Evolutionary conservation across 1,140 invertebrate species (phyloP), one percentile per base, ranked within the genome.

Genomic region (Camponotus floridanus): DNA sequence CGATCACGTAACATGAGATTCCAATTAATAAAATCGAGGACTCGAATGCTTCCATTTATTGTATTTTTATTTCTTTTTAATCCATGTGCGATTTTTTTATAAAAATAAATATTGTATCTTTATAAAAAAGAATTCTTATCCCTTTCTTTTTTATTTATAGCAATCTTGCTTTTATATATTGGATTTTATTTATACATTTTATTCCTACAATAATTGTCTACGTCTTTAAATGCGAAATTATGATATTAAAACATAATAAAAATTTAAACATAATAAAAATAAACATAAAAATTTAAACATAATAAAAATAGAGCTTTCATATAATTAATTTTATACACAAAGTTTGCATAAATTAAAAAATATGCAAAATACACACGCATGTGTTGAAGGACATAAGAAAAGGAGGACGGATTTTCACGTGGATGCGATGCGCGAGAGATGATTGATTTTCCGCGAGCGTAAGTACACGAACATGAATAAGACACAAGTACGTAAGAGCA

Each of bases 31-130:
- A 61, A 61, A 76, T 39, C 11, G 39, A 48, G 11, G 21, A 51
- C 9, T 33, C 31, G 13, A 8, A n/a, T 65, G 21, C 15, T 65
- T 31, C 18, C 13, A 21, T 36, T 26, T 26, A 13, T 9, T 61
- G 13, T 61, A 59, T 15, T 42, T 11, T 3, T 76, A 15, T 33
- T 51, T n/a, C n/a, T 36, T 26, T 18, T 74, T 21, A 76, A 6
- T 45, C 26, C 51, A 71, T n/a, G 5, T n/a, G 15, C 15, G 2
- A 71, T 73, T 7, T 36, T 36, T 55, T 73, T 13, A 51, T 51
- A 15, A 51, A 71, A 33, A n/a, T 71, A 71, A 70, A 51, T 70
- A 48, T 55, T 55, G 39, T 7, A 73, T 8, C 4, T 51, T 11
- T 51, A 71, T 18, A 31, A 18, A n/a, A 26, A 73, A 73, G 0